Percentiles rank a stretch among this genome's conserved stretches.
Evolutionary conservation across 2,113 vertebrate genomes (phyloP).

Genomic region (Ursus arctos): DNA sequence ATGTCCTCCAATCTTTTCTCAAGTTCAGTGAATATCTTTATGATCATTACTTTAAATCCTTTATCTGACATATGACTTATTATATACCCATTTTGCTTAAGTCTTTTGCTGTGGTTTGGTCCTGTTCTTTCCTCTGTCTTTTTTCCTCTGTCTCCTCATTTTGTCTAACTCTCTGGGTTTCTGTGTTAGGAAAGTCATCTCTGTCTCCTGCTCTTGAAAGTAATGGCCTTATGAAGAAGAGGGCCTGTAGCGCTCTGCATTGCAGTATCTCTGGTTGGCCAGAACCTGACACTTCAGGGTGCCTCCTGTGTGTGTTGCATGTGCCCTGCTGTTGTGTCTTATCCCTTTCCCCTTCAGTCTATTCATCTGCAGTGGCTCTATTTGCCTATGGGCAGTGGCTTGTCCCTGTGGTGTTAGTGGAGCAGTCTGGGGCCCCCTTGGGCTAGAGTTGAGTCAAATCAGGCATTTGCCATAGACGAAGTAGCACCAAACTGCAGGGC

Average conservation of each 20-base stretch:
- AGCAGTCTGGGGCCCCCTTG: not conserved
- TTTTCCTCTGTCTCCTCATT: not conserved
- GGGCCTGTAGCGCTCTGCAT: not conserved
- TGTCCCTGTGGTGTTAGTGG: not conserved
- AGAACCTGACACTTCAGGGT: not conserved
- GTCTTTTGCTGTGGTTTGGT: not conserved
- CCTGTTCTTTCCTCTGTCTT: not conserved
- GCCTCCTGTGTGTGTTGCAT: not conserved
- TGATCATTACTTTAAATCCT: not conserved
- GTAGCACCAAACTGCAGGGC: not conserved
- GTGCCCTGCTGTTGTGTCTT: not conserved
- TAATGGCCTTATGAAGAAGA: not conserved
- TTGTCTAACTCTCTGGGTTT: not conserved
- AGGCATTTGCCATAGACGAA: not conserved
- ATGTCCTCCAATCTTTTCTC: not conserved
- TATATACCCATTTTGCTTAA: not conserved
- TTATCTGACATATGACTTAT: not conserved
- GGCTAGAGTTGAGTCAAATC: not conserved
- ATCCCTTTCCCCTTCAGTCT: not conserved
- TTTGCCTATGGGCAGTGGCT: not conserved
- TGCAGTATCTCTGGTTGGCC: not conserved
- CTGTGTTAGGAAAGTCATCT: not conserved
- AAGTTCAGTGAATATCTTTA: not conserved
- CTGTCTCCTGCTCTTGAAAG: not conserved
- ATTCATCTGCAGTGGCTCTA: not conserved